Evolutionary conservation across 2,113 vertebrate genomes (phyloP).

Genomic region (Delphinapterus leucas): DNA sequence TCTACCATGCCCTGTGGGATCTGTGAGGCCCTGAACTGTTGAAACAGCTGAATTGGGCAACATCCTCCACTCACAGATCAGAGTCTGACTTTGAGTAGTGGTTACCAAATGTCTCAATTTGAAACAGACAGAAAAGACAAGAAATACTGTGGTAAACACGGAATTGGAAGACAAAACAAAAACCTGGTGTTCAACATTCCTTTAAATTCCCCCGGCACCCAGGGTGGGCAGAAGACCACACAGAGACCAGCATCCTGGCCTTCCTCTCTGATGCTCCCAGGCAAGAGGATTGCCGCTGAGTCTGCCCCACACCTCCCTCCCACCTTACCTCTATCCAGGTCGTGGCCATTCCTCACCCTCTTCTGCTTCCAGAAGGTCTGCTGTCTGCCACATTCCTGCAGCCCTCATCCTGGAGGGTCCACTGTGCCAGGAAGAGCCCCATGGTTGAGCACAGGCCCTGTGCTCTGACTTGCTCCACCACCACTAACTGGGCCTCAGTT

Average conservation of each 20-base stretch:
- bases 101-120: background rate
- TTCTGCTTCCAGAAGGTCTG: background rate
- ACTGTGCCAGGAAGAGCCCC: too few species aligned
- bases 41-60: background rate
- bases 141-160: background rate
- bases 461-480: background rate
- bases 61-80: background rate
- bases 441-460: background rate
- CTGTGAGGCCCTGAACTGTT: background rate
- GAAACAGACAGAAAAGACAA: background rate
- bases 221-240: background rate
- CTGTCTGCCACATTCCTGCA: background rate
- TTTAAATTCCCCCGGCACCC: background rate
- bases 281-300: background rate
- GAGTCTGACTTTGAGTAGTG: background rate
- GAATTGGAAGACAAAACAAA: background rate
- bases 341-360: background rate
- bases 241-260: background rate
- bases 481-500: background rate
- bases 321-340: background rate
- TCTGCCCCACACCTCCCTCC: background rate
- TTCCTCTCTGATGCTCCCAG: background rate
- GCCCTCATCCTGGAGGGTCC: background rate
- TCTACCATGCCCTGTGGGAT: accelerated
- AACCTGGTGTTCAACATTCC: background rate